Evolutionary conservation across 2,797 vertebrate species (phyloP), one percentile per base, ranked within the genome.

Genomic region (Syndactyla subalaris): DNA sequence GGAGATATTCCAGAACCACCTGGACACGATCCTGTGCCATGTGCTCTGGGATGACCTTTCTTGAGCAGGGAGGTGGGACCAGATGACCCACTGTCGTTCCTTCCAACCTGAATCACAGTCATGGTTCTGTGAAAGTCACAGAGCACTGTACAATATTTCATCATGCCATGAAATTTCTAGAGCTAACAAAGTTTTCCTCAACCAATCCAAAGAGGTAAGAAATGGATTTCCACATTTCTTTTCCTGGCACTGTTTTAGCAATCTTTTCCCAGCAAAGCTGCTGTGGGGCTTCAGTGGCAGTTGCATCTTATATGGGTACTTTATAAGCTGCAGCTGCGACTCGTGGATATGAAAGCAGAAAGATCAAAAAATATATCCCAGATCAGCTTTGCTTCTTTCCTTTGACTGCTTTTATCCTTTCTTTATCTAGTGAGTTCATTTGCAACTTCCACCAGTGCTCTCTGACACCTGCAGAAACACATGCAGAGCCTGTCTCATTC

Each of bases 371-470:
- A 38, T 26, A 49, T 3, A 80, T 29, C 24, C 43, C 48, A 58
- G 45, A 62, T 49, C 38, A 57, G 59, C 38, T 29, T 66, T 26
- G 20, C 5, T 7, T 48, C 51, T 77, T 27, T 41, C 41, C 57
- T 76, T 59, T 39, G 52, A 6, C 39, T 62, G 48, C 34, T 78
- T 17, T 59, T 43, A 19, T 48, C 30, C 19, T 80, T 55, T 24
- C 10, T 43, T 24, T 38, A 15, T 12, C 39, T 2, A 0, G 1
- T 9, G 54, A 27, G n/a, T 6, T 15, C 6, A 2, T 32, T 23
- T 70, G 24, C 46, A 12, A 11, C 38, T 51, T 34, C 71, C 19
- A 14, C 6, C 34, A 29, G 67, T 4, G 38, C 57, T 32, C 49
- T 34, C 43, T 78, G 71, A 58, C 16, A 38, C 0, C 5, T 65